Evolutionary conservation across 2,797 vertebrate species (phyloP).

Genomic region (Tamandua tetradactyla): DNA sequence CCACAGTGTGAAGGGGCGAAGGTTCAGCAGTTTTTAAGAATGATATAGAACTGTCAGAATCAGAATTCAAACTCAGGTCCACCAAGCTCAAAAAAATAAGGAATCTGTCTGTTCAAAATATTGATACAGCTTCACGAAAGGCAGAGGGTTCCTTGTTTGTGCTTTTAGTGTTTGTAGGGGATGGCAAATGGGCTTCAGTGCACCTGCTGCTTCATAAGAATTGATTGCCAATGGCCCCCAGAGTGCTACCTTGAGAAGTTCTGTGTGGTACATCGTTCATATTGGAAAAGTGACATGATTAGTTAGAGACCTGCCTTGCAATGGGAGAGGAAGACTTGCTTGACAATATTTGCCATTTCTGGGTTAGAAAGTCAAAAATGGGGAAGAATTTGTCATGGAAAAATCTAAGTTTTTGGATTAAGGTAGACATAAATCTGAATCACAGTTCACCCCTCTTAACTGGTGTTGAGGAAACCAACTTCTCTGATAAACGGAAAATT

Average conservation of each 20-base stretch:
- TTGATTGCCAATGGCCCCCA: not conserved
- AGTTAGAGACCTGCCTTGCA: not conserved
- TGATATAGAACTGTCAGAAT: not conserved
- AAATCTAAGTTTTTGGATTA: not conserved
- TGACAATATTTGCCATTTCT: slow-evolving; percentile 26
- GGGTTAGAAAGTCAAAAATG: not conserved
- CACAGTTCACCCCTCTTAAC: not conserved
- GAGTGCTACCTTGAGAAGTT: not conserved
- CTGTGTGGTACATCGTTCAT: not conserved
- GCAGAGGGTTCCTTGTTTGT: not conserved
- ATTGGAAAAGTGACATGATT: slow-evolving; percentile 49
- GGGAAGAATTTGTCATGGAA: not conserved
- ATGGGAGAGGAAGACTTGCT: not conserved
- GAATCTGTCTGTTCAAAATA: not conserved
- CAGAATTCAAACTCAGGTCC: not conserved
- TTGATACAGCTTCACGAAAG: not conserved
- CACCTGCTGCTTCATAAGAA: slow-evolving; percentile 20
- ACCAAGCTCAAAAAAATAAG: not conserved
- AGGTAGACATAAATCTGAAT: not conserved
- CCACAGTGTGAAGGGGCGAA: not conserved
- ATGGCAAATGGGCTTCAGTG: not conserved
- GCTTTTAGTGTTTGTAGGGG: not conserved
- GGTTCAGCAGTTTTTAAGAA: not conserved
- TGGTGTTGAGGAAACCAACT: not conserved
- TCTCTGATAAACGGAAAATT: not conserved